These are phyloP conservation scores for Oxyteleia sp. DNA, from an alignment of 2,888 invertebrate genomes.

Conservation along the genomic window DNA sequence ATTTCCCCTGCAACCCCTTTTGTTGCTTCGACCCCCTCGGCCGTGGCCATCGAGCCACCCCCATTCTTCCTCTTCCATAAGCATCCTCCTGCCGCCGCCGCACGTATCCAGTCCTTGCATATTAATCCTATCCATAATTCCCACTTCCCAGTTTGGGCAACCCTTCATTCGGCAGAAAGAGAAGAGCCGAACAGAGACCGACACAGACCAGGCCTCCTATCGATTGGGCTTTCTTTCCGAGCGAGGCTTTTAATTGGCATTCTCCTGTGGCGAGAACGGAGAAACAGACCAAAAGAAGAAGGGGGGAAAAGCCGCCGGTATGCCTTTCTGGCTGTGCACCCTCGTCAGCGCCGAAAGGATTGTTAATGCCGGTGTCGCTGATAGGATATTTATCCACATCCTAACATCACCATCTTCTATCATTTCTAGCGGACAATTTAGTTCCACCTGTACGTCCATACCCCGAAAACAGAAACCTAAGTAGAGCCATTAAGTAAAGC, in stretches of 20 bases:
- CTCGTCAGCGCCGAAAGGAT: constrained; percentile 59
- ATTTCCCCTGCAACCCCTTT: constrained; percentile 87
- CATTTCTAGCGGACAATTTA: not conserved
- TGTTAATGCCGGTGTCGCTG: constrained; percentile 41
- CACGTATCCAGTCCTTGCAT: constrained; percentile 88
- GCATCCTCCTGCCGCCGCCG: constrained; percentile 82
- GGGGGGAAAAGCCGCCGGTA: constrained; percentile 67
- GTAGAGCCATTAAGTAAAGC: too few relatives aligned
- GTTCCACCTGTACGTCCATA: too few relatives aligned
- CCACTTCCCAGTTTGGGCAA: constrained; percentile 88
- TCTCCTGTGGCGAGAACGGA: constrained; percentile 85
- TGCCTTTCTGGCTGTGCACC: constrained; percentile 42
- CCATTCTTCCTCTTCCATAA: constrained; percentile 78
- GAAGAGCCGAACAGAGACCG: constrained; percentile 77
- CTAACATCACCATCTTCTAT: not conserved
- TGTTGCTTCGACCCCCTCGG: constrained; percentile 85
- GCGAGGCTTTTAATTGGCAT: constrained; percentile 87
- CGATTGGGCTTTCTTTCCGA: constrained; percentile 85
- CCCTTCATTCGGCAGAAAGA: constrained; percentile 85
- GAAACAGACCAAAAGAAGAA: constrained; percentile 77
- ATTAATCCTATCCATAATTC: constrained; percentile 88
- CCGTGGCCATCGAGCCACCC: constrained; percentile 78
- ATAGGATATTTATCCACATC: not conserved
- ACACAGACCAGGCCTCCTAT: constrained; percentile 78
- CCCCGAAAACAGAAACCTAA: too few relatives aligned